phyloP scores from a whole-genome alignment of 2,797 vertebrate species.

The Anguilla megastoma region DNA sequence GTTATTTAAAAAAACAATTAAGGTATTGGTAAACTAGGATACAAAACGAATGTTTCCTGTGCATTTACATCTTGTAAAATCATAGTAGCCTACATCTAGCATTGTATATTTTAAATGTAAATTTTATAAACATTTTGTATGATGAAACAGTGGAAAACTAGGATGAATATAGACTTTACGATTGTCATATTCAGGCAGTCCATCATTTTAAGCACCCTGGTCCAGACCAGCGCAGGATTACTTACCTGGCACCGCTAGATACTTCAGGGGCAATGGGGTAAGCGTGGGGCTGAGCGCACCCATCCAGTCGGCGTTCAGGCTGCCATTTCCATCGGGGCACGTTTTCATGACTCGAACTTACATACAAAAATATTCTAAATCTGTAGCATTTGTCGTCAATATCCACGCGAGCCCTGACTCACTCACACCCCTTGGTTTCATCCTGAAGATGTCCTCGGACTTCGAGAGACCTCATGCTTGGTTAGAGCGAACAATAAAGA shows the following conservation, averaged over 20 bases:
- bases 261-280: conserved; percentile 81
- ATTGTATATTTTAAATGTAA: too few species aligned
- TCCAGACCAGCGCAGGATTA: conserved; percentile 2
- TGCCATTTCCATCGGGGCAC: conserved; percentile 48
- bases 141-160: background rate
- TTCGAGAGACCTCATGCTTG: background rate
- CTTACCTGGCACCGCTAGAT: conserved; percentile 89
- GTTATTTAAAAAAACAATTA: too few species aligned
- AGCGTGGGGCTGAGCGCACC: conserved; percentile 78
- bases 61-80: too few species aligned
- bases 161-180: background rate
- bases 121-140: background rate
- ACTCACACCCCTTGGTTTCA: background rate
- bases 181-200: background rate
- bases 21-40: too few species aligned
- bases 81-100: too few species aligned
- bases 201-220: conserved; percentile 26
- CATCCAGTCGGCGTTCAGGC: conserved; percentile 88
- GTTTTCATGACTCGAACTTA: conserved; percentile 64
- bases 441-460: background rate
- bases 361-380: conserved; percentile 31
- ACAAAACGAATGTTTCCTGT: too few species aligned
- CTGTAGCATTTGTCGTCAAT: conserved; percentile 39
- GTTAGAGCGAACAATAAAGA: background rate
- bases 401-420: conserved; percentile 35